Base-by-base conservation (phyloP, 2,797 vertebrate species). In the Champsocephalus esox region DNA sequence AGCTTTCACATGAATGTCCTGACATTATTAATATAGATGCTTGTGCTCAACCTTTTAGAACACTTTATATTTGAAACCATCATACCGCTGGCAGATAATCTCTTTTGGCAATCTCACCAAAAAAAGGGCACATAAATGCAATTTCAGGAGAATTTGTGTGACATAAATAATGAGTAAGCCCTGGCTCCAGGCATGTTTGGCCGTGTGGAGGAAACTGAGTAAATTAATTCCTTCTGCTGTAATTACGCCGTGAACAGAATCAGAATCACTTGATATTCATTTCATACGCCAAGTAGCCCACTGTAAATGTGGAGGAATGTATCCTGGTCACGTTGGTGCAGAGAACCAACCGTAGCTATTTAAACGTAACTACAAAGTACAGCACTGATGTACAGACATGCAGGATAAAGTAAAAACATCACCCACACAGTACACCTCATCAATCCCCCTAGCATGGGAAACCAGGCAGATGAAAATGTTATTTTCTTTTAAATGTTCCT, bases 161-260 rank as follows among this genome's bases (percentile, higher is more conserved):
- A 85, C 90, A 86, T 86, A 87, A 90, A 89, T 89, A 84, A 87
- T 87, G 86, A 90, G 83, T 89, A 82, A 90, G 80, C 76, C 17
- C 62, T 87, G 85, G 85, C 88, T 90, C 38, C 58, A 24, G 89
- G 90, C 75, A 84, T 74, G 82, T 81, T 81, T 84, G 82, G 86
- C 80, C 81, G 80, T 54, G 71, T 9, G 56, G 86, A 87, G 77
- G 69, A 81, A 86, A 86, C 69, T 2, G 38, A 85, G 81, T 46
- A 79, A 89, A 91, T 89, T 62, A 88, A 87, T 91, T 87, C 82
- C 77, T 64, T 67, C 79, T 73, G 90, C 80, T 83, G 63, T 82
- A 84, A 87, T 73, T 77, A 88, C 70, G 89, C 73, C 81, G 79
- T 88, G 86, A 89, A 89, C 87, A 85, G 77, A 87, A 76, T 91